Conservation (phyloP, 2,797 vertebrate genomes). For the Pangasius macronema region DNA sequence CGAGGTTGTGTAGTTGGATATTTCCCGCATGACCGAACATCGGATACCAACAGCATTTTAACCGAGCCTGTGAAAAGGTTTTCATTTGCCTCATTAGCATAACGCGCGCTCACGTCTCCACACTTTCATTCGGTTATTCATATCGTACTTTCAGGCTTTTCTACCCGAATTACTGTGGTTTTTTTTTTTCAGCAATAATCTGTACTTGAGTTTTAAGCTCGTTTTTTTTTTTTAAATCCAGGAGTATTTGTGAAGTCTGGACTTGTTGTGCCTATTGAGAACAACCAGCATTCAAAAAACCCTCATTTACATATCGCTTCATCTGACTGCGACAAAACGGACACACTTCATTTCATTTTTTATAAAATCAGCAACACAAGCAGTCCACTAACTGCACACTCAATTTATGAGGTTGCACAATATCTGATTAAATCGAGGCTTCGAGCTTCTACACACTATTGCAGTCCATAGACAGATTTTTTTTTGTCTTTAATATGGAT, state of each 20-base stretch:
- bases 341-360: too few species aligned
- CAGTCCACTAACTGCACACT: background rate
- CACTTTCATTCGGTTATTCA: background rate
- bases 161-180: background rate
- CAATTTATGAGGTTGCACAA: background rate
- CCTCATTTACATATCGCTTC: background rate
- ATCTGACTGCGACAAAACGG: background rate
- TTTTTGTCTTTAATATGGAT: background rate
- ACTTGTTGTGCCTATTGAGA: background rate
- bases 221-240: too few species aligned
- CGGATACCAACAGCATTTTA: background rate
- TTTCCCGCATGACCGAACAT: background rate
- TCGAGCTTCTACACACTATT: background rate
- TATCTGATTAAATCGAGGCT: background rate
- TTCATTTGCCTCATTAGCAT: background rate
- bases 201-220: too few species aligned
- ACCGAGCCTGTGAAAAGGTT: background rate
- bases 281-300: background rate
- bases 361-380: too few species aligned
- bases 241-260: background rate
- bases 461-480: background rate
- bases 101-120: background rate
- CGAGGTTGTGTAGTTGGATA: background rate
- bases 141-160: background rate
- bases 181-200: background rate